Evolutionary conservation across 2,113 vertebrate species (phyloP).

Genomic region (Coreoperca whiteheadi): DNA sequence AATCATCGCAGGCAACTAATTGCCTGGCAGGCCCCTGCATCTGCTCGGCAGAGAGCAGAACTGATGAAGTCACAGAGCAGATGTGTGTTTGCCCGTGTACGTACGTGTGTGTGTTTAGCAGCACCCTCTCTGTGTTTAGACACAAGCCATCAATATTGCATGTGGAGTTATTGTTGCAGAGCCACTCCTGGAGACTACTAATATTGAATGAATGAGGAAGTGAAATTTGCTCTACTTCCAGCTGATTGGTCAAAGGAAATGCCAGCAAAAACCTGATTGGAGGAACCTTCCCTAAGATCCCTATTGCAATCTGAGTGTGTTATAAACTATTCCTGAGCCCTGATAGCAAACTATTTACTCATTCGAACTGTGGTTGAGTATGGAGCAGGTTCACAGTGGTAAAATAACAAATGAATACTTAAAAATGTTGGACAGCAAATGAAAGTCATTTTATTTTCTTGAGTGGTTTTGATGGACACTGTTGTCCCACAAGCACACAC

Average conservation of each 20-base stretch:
- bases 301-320: constrained; percentile 26
- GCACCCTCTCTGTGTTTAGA: constrained; percentile 63
- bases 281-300: constrained; percentile 20
- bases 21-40: constrained; percentile 84
- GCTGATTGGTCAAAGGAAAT: constrained; percentile 64
- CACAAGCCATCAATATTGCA: constrained; percentile 75
- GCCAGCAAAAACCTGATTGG: constrained; percentile 54
- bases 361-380: background rate
- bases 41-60: constrained; percentile 80
- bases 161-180: constrained; percentile 69
- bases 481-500: background rate
- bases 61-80: constrained; percentile 83
- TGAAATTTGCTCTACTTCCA: constrained; percentile 33
- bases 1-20: constrained; percentile 83
- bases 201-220: constrained; percentile 72
- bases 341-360: background rate
- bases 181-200: constrained; percentile 61
- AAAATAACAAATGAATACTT: background rate
- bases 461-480: background rate
- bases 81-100: constrained; percentile 67
- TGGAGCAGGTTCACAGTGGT: background rate
- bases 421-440: background rate
- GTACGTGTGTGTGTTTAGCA: constrained; percentile 43
- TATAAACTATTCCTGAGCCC: background rate
- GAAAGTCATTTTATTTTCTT: background rate